Percentiles rank a stretch among this genome's conserved stretches.
Evolutionary conservation across 2,113 vertebrate species (phyloP).

Genomic region (Rhynchomys soricoides): DNA sequence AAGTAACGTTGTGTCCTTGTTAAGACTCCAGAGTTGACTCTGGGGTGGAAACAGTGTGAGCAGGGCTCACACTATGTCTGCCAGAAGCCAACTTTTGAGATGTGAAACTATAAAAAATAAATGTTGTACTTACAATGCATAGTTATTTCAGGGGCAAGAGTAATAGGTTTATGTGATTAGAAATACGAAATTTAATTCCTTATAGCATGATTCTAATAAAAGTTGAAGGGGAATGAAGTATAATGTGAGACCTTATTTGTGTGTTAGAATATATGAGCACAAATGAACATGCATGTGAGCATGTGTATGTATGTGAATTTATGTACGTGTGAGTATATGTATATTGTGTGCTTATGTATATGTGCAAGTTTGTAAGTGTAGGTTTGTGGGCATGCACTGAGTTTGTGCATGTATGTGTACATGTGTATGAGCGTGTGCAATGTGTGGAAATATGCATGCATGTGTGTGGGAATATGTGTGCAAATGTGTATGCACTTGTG

Average conservation of each 20-base stretch:
- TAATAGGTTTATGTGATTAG: not conserved
- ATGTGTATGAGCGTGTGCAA: not conserved
- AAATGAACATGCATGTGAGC: not conserved
- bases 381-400: not conserved
- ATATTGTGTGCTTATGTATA: no score
- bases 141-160: not conserved
- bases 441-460: not conserved
- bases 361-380: not conserved
- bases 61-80: not conserved
- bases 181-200: not conserved
- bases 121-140: not conserved
- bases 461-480: not conserved
- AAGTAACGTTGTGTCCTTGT: not conserved
- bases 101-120: not conserved
- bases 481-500: not conserved
- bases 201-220: not conserved
- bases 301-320: not conserved
- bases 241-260: not conserved
- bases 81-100: not conserved
- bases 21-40: not conserved
- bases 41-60: accelerated
- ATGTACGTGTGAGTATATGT: not conserved
- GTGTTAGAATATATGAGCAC: not conserved
- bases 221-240: not conserved
- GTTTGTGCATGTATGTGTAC: not conserved